Evolutionary conservation across 2,888 invertebrate species (phyloP).

Genomic region (Erynnis tages): DNA sequence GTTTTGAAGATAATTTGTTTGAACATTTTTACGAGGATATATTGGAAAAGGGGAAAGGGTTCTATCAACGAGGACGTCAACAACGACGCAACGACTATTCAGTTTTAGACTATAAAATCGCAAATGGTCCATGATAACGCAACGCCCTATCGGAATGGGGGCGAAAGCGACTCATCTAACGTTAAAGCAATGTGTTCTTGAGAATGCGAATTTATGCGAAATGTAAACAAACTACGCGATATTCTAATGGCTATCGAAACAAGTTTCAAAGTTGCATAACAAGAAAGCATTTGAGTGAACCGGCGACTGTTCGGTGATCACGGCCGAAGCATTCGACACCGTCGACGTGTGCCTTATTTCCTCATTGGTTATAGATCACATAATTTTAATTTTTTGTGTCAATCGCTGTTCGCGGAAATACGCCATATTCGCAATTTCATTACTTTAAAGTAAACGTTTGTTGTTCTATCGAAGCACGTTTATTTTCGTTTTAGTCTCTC

Average conservation of each 20-base stretch:
- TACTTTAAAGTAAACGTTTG: not conserved
- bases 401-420: slow-evolving; percentile 12
- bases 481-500: too few species aligned
- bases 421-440: not conserved
- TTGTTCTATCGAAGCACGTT: not conserved
- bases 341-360: slow-evolving; percentile 12
- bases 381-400: slow-evolving; percentile 20
- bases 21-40: too few species aligned
- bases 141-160: slow-evolving; percentile 4
- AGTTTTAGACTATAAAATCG: not conserved
- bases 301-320: slow-evolving; percentile 35
- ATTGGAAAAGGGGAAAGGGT: too few species aligned
- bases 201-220: slow-evolving; percentile 21
- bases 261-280: slow-evolving; percentile 45
- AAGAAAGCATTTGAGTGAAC: slow-evolving; percentile 42
- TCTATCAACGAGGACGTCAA: too few species aligned
- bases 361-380: slow-evolving; percentile 19
- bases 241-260: slow-evolving; percentile 45
- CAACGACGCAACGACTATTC: not conserved
- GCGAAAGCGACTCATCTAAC: slow-evolving; percentile 5
- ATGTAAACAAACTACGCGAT: slow-evolving; percentile 36
- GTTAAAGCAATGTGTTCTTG: slow-evolving; percentile 16
- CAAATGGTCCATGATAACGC: slow-evolving; percentile 4
- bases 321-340: slow-evolving; percentile 27
- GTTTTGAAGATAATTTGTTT: too few species aligned